phyloP scores from a whole-genome alignment of 2,797 vertebrate genomes.

The Onychomys leucogaster region DNA sequence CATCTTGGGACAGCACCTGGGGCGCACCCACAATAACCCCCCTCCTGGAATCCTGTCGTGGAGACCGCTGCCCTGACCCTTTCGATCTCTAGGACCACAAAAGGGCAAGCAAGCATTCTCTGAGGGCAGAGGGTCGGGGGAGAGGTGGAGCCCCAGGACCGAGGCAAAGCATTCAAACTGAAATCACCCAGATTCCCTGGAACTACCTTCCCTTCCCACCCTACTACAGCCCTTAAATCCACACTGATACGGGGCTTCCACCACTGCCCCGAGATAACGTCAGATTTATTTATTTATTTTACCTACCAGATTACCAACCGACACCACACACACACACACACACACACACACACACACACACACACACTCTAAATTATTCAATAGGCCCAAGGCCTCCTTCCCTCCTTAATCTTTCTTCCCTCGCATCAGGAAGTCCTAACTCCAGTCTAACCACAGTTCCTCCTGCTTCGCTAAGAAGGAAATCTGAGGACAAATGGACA shows the following conservation, averaged over 20 bases:
- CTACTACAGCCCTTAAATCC: background rate
- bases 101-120: slow-evolving; percentile 54
- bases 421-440: slow-evolving; percentile 69
- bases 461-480: slow-evolving; percentile 63
- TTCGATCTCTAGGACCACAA: slow-evolving; percentile 25
- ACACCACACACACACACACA: background rate
- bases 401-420: slow-evolving; percentile 1
- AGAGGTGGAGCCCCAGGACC: background rate
- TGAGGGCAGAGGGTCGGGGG: slow-evolving; percentile 45
- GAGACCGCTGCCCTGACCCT: slow-evolving; percentile 24
- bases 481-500: slow-evolving; percentile 63
- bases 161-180: background rate
- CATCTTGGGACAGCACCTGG: slow-evolving; percentile 38
- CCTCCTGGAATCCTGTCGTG: background rate
- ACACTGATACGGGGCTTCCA: background rate
- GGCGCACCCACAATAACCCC: background rate
- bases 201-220: background rate
- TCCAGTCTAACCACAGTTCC: slow-evolving; percentile 61
- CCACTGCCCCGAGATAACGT: background rate
- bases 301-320: background rate
- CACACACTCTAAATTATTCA: slow-evolving; percentile 15
- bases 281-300: background rate
- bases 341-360: too few relatives aligned
- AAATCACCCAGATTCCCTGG: background rate
- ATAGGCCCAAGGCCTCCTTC: background rate